Conservation (phyloP, 2,113 vertebrate species). For the Megalops atlanticus region DNA sequence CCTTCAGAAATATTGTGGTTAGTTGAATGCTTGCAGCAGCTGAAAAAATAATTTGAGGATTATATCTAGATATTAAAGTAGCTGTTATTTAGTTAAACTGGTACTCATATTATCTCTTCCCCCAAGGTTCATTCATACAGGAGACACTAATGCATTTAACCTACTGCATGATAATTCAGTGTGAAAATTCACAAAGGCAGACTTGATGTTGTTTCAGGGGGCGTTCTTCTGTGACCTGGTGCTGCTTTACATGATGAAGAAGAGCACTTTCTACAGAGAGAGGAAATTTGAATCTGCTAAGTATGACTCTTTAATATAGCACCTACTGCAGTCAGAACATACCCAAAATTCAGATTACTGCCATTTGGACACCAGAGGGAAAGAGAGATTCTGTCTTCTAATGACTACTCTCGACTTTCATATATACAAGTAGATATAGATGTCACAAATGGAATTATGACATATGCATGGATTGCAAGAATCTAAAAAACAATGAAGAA, state of each 20-base stretch:
- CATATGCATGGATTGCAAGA: no score
- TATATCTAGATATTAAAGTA: no score
- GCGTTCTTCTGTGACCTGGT: slow-evolving; percentile 86
- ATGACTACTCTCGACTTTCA: no score
- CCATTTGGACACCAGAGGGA: background rate
- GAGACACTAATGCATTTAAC: background rate
- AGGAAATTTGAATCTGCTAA: slow-evolving; percentile 82
- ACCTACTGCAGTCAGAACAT: background rate
- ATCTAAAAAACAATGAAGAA: no score
- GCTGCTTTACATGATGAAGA: slow-evolving; percentile 84
- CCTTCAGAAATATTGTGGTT: no score
- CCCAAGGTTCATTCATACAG: background rate
- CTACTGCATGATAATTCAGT: background rate
- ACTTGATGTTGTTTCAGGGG: slow-evolving; percentile 68
- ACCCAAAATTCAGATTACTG: background rate
- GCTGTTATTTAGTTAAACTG: background rate
- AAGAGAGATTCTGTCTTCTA: background rate
- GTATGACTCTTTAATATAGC: slow-evolving; percentile 55
- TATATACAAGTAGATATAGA: no score
- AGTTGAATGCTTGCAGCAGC: no score
- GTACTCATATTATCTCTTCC: background rate
- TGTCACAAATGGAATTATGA: no score
- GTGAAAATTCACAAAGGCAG: background rate
- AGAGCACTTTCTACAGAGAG: slow-evolving; percentile 77
- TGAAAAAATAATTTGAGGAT: no score